phyloP scores from a whole-genome alignment of 1,140 invertebrate species.

The Atta texana region DNA sequence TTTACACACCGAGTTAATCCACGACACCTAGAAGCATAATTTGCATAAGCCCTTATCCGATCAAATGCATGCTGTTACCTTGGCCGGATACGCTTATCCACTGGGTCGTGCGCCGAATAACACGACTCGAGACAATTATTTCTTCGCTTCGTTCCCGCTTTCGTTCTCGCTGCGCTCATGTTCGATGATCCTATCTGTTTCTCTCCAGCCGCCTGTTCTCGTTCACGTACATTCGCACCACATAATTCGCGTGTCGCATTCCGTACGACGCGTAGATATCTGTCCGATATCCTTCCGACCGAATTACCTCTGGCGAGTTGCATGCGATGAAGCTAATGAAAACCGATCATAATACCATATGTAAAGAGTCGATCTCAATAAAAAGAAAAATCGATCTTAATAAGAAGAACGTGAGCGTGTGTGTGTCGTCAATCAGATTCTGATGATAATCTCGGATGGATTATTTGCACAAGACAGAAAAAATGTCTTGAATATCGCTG shows the following conservation, averaged over 20 bases:
- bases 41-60: slow-evolving; percentile 67
- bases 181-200: slow-evolving; percentile 48
- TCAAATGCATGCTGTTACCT: slow-evolving; percentile 54
- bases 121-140: slow-evolving; percentile 58
- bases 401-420: neutral
- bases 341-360: slow-evolving; percentile 39
- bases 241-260: slow-evolving; percentile 45
- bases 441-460: neutral
- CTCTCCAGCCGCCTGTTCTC: neutral
- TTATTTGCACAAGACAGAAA: neutral
- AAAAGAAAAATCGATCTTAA: neutral
- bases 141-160: slow-evolving; percentile 33
- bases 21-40: slow-evolving; percentile 58
- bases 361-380: slow-evolving; percentile 37
- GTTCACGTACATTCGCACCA: slow-evolving; percentile 12
- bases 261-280: slow-evolving; percentile 23
- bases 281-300: slow-evolving; percentile 48
- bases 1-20: slow-evolving; percentile 48
- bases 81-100: slow-evolving; percentile 41
- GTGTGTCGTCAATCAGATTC: neutral
- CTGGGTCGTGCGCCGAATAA: slow-evolving; percentile 51
- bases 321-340: slow-evolving; percentile 47
- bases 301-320: slow-evolving; percentile 38
- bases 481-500: neutral
- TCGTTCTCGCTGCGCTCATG: slow-evolving; percentile 30